Evolutionary conservation across 2,797 vertebrate species (phyloP).

Genomic region (Eulemur albifrons): DNA sequence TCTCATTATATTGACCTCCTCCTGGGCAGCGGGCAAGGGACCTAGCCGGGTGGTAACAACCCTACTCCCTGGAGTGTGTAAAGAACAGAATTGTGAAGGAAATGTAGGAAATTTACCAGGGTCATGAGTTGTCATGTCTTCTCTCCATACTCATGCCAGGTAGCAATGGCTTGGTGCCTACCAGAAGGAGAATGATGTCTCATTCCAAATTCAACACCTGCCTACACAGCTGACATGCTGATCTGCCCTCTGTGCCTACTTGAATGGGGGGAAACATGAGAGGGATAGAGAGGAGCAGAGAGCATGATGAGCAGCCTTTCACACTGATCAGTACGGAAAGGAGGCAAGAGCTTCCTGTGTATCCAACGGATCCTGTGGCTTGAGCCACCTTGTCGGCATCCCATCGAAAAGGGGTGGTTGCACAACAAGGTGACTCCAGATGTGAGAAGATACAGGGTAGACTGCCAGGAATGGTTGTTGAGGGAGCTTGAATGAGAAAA

Average conservation of each 20-base stretch:
- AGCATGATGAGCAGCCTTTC: not conserved
- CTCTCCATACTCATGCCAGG: not conserved
- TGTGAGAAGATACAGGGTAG: not conserved
- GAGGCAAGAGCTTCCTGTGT: not conserved
- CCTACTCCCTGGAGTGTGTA: not conserved
- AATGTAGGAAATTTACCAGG: not conserved
- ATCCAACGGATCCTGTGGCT: not conserved
- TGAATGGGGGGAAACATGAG: not conserved
- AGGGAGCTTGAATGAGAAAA: not conserved
- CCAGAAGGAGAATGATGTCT: not conserved
- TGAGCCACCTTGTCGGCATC: not conserved
- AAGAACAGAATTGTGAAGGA: not conserved
- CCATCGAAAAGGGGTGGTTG: not conserved
- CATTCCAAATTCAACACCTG: not conserved
- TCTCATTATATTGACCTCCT: no score
- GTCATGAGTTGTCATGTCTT: not conserved
- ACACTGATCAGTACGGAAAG: not conserved
- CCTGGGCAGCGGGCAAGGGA: no score
- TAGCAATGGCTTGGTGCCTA: not conserved
- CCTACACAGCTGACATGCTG: not conserved
- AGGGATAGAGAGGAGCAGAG: not conserved
- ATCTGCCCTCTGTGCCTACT: not conserved
- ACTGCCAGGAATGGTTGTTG: not conserved
- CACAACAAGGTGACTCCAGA: not conserved
- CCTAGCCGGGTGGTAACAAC: no score